Conservation (phyloP, 2,888 invertebrate species). For the Tyria jacobaeae region DNA sequence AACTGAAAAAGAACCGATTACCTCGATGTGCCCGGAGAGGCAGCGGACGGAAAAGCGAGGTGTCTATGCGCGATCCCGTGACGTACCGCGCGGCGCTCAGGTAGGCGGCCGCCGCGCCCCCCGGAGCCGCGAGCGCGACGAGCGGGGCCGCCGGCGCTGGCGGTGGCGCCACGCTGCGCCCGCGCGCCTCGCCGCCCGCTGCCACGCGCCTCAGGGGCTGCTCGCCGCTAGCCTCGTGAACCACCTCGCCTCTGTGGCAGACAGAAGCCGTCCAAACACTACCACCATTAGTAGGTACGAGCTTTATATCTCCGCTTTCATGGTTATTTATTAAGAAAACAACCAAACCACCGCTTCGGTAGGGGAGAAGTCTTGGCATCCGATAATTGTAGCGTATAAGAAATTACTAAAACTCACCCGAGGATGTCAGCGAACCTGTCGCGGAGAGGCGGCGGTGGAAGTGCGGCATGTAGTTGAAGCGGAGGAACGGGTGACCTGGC, state of each 20-base stretch:
- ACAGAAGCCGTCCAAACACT: too few relatives aligned
- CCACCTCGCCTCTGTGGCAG: conserved; percentile 68
- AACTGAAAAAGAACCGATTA: conserved; percentile 32
- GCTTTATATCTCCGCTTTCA: too few relatives aligned
- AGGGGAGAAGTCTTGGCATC: neutral
- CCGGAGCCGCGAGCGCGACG: conserved; percentile 30
- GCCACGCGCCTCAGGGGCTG: conserved; percentile 52
- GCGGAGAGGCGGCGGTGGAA: conserved; percentile 59
- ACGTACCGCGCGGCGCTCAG: conserved; percentile 92
- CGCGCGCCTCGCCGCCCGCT: conserved; percentile 45
- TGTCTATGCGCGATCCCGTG: conserved; percentile 88
- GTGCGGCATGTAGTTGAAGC: conserved; percentile 33
- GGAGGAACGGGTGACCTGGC: conserved; percentile 33
- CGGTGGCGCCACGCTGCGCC: conserved; percentile 39
- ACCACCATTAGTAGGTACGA: too few relatives aligned
- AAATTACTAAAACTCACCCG: conserved; percentile 81
- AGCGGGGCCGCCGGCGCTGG: conserved; percentile 25
- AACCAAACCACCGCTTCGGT: too few relatives aligned
- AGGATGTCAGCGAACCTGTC: conserved; percentile 91
- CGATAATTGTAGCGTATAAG: neutral
- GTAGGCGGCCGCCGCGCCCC: conserved; percentile 92
- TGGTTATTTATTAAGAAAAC: too few relatives aligned
- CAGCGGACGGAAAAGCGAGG: conserved; percentile 77
- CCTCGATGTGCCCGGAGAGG: conserved; percentile 73
- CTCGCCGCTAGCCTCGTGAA: conserved; percentile 59